phyloP scores from a whole-genome alignment of 2,797 vertebrate species.

The Gymnocypris eckloni region DNA sequence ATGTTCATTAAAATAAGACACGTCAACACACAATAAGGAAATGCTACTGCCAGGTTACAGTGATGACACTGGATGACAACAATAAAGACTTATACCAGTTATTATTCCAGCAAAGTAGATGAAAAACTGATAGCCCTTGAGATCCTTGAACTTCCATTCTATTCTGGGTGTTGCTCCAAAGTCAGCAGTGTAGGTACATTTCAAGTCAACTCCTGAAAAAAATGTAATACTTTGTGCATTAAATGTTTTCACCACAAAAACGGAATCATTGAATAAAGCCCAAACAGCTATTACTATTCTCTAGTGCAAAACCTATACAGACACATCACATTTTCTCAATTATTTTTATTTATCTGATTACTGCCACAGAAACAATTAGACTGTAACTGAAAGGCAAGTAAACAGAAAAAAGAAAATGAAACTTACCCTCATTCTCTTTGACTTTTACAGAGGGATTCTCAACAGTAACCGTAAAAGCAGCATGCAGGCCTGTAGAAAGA shows the following conservation, averaged over 20 bases:
- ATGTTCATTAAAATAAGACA: neutral
- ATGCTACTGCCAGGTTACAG: neutral
- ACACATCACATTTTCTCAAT: neutral
- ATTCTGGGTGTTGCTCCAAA: conserved; percentile 72
- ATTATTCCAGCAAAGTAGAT: conserved; percentile 72
- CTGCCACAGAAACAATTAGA: neutral
- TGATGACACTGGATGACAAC: neutral
- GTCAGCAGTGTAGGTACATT: conserved; percentile 71
- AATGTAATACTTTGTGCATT: neutral
- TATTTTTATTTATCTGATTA: neutral
- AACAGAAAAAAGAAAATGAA: neutral
- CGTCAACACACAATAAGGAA: neutral
- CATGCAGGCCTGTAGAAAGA: conserved; percentile 64
- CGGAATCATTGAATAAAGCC: neutral
- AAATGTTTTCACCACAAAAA: neutral
- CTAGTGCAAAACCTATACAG: neutral
- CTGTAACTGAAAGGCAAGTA: neutral
- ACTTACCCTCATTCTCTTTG: conserved; percentile 75
- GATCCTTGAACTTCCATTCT: conserved; percentile 86
- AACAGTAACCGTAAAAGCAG: conserved; percentile 63
- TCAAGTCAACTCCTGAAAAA: conserved; percentile 74
- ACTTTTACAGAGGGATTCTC: conserved; percentile 34
- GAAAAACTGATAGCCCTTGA: conserved; percentile 67
- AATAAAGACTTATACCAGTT: conserved; percentile 73
- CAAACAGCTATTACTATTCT: neutral